Evolutionary conservation across 2,113 vertebrate genomes (phyloP).

Genomic region (Myanophis thanlyinensis): DNA sequence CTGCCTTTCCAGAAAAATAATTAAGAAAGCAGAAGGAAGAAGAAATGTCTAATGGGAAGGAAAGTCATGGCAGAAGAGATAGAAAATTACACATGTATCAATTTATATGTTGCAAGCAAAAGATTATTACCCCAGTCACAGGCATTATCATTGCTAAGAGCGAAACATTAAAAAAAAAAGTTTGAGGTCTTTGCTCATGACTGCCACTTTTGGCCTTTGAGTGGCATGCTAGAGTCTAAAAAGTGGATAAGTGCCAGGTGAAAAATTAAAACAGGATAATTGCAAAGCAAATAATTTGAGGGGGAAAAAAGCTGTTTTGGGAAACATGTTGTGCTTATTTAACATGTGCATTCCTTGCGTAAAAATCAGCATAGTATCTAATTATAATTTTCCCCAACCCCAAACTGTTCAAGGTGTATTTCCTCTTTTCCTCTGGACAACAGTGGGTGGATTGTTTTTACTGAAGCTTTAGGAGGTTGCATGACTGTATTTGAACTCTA

Average conservation of each 20-base stretch:
- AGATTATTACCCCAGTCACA: neutral
- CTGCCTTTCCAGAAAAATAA: neutral
- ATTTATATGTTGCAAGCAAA: neutral
- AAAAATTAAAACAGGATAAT: neutral
- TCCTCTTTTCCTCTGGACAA: neutral
- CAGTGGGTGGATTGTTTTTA: neutral
- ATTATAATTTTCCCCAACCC: neutral
- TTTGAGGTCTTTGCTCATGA: neutral
- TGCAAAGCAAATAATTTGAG: neutral
- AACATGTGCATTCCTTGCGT: neutral
- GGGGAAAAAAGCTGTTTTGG: neutral
- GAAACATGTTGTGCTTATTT: neutral
- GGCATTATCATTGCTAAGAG: too few species aligned
- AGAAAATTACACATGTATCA: neutral
- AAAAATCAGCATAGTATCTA: neutral
- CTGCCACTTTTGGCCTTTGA: neutral
- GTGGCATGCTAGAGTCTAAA: neutral
- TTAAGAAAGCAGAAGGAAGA: neutral
- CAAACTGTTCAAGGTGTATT: neutral
- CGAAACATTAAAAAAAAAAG: too few species aligned
- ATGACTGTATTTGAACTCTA: neutral
- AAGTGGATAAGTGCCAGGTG: neutral
- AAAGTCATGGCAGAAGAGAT: neutral
- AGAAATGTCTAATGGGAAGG: neutral
- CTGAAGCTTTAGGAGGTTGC: neutral